These are phyloP conservation scores for Pantherophis guttatus DNA, from an alignment of 2,113 vertebrate species.

Conservation along the genomic window DNA sequence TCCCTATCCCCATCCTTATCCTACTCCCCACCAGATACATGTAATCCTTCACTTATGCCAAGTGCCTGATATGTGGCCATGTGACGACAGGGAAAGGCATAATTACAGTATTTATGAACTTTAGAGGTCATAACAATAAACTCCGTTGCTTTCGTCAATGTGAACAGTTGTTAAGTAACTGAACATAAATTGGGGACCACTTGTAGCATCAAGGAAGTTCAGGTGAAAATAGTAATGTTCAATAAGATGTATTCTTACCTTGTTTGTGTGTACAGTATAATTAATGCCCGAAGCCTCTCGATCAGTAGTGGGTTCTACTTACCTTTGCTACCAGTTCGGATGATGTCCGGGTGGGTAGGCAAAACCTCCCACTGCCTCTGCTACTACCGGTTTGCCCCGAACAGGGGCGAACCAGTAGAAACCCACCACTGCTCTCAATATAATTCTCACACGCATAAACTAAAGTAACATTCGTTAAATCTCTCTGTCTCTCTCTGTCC, in stretches of 20 bases:
- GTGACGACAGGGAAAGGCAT: too few species aligned
- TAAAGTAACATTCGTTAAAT: not conserved
- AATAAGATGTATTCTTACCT: not conserved
- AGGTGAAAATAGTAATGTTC: not conserved
- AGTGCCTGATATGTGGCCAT: not conserved
- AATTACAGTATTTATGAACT: not conserved
- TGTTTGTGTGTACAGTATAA: not conserved
- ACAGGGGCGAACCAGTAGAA: too few species aligned
- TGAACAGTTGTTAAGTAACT: not conserved
- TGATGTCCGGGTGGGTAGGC: too few species aligned
- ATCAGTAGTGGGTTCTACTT: too few species aligned
- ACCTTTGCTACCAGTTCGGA: too few species aligned
- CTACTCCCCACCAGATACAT: not conserved
- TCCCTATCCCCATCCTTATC: not conserved
- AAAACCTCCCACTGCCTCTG: too few species aligned
- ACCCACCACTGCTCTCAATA: not conserved
- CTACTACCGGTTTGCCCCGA: too few species aligned
- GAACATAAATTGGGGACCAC: not conserved
- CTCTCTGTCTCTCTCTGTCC: not conserved
- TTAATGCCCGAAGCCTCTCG: not conserved
- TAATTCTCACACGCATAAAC: not conserved
- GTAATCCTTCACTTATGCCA: not conserved
- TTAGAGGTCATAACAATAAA: not conserved
- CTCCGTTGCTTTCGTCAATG: not conserved
- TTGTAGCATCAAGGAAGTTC: not conserved